These are phyloP conservation scores for Luffia ferchaultella DNA, from an alignment of 2,888 invertebrate species.

Conservation along the genomic window DNA sequence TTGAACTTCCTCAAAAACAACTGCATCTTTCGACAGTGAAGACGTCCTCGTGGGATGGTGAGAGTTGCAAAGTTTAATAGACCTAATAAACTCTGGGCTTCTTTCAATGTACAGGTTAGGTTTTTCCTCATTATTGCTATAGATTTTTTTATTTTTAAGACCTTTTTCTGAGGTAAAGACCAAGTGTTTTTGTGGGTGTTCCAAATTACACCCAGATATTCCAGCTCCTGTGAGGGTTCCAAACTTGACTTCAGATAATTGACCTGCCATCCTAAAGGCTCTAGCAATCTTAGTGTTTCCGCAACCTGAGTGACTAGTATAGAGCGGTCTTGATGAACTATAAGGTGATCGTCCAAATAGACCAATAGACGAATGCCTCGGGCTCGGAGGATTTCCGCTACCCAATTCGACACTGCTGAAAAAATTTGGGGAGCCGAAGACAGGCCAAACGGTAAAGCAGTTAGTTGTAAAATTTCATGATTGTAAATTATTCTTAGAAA, in stretches of 20 bases:
- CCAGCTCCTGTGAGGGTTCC: too few species aligned
- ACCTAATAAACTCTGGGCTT: constrained; percentile 2
- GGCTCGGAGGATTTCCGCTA: background rate
- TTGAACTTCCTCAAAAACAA: constrained; percentile 12
- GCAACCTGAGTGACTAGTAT: background rate
- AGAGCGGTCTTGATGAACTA: background rate
- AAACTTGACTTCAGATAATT: background rate
- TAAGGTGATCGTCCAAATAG: background rate
- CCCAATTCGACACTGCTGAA: background rate
- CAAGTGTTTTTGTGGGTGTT: background rate
- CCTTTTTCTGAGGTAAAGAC: background rate
- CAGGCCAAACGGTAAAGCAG: constrained; percentile 1
- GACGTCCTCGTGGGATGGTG: constrained; percentile 8
- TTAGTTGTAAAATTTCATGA: background rate
- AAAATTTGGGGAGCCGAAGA: background rate
- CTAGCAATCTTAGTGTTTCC: background rate
- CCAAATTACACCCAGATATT: background rate
- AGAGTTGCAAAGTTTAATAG: constrained; percentile 2
- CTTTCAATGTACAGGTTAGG: background rate
- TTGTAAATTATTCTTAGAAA: background rate
- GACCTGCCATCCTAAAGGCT: background rate
- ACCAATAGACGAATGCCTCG: background rate
- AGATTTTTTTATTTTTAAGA: background rate
- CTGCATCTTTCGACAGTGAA: constrained; percentile 14
- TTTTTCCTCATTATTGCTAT: background rate